A percentile compares a stretch with the other conserved stretches of the same genome.
Evolutionary conservation across 2,888 invertebrate genomes (phyloP).

Genomic region (Sesia apiformis): DNA sequence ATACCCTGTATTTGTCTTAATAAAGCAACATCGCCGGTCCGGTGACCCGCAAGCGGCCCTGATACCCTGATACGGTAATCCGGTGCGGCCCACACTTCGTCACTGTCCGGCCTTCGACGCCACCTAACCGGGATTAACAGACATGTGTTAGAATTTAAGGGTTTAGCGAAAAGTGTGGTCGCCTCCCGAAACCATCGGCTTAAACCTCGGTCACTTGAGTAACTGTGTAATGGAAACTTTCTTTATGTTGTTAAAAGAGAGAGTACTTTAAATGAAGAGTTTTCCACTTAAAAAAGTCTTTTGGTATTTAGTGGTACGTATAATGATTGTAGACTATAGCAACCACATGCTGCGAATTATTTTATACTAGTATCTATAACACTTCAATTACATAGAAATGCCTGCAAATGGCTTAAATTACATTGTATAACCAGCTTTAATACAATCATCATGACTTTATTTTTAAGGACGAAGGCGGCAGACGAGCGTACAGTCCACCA

Average conservation of each 20-base stretch:
- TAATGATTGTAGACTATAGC: too few relatives aligned
- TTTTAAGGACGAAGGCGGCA: too few relatives aligned
- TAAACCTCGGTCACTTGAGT: slow-evolving; percentile 27
- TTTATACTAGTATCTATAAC: too few relatives aligned
- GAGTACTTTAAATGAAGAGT: too few relatives aligned
- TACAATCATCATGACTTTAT: too few relatives aligned
- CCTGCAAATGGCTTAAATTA: too few relatives aligned
- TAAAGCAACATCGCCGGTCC: slow-evolving; percentile 33
- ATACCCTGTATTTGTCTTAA: slow-evolving; percentile 41
- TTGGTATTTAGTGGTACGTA: too few relatives aligned
- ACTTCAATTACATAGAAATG: too few relatives aligned
- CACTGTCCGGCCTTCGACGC: slow-evolving; percentile 53
- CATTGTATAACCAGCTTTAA: too few relatives aligned
- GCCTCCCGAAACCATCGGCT: slow-evolving; percentile 25
- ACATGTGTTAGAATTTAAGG: slow-evolving; percentile 55
- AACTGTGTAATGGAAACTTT: slow-evolving; percentile 4
- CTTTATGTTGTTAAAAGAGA: not conserved
- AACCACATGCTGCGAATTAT: too few relatives aligned
- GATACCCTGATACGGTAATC: slow-evolving; percentile 15
- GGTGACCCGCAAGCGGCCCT: slow-evolving; percentile 28
- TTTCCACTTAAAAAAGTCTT: too few relatives aligned
- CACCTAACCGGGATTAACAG: slow-evolving; percentile 56
- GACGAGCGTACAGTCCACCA: too few relatives aligned
- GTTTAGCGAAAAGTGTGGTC: slow-evolving; percentile 32
- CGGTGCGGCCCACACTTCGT: slow-evolving; percentile 42